Evolutionary conservation across 2,113 vertebrate genomes (phyloP).

Genomic region (Glaucidium brasilianum): DNA sequence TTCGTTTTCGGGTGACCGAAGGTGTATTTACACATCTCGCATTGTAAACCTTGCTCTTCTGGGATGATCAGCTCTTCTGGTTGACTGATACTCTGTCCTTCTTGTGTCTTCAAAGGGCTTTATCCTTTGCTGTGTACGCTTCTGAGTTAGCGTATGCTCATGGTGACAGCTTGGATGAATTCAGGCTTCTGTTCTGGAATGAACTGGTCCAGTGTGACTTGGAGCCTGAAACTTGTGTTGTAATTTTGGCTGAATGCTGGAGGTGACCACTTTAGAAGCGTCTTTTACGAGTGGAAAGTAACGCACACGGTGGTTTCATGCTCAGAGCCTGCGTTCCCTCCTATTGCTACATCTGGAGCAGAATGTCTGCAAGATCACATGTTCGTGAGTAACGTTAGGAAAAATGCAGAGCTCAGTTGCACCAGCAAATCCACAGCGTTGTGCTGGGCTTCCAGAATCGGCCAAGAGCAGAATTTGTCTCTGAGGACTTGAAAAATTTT

Average conservation of each 20-base stretch:
- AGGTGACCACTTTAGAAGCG: not conserved
- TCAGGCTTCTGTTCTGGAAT: conserved; percentile 20
- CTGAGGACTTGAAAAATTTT: not conserved
- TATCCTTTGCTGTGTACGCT: not conserved
- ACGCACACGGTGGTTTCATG: not conserved
- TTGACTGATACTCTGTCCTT: not conserved
- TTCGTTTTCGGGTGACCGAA: not conserved
- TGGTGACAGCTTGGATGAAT: not conserved
- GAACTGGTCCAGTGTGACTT: not conserved
- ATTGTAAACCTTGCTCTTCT: not conserved
- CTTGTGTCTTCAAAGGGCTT: not conserved
- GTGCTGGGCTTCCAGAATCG: not conserved
- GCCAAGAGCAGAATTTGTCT: not conserved
- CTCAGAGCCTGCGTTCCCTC: not conserved
- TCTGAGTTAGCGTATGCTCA: fast-evolving
- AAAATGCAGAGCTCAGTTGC: conserved; percentile 39
- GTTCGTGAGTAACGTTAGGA: conserved; percentile 25
- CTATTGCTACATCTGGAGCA: conserved; percentile 52
- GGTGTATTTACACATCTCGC: fast-evolving
- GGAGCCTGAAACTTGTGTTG: not conserved
- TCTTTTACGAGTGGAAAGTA: conserved; percentile 26
- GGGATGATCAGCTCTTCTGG: not conserved
- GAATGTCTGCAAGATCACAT: conserved; percentile 52
- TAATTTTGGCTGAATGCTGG: conserved; percentile 9
- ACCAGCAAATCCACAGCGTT: not conserved